Conservation (phyloP, 2,797 vertebrate species). For the Leucoraja ocellata region DNA sequence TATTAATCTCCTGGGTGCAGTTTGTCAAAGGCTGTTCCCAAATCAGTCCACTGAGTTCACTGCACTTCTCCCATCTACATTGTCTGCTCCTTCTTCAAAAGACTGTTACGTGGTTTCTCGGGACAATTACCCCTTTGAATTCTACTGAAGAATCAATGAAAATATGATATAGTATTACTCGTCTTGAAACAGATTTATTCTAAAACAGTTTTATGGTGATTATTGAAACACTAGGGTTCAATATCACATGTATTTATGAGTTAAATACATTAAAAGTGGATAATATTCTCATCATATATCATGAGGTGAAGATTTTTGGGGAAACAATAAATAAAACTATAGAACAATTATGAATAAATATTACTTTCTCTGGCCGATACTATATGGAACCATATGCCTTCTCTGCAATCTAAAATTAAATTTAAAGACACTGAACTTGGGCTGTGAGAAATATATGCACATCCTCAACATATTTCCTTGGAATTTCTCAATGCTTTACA, state of each 20-base stretch:
- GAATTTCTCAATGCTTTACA: neutral
- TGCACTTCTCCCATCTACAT: neutral
- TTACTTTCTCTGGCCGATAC: neutral
- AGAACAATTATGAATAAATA: neutral
- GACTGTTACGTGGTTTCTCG: conserved; percentile 1
- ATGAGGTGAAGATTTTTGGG: neutral
- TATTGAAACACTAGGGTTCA: neutral
- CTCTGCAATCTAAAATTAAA: too few relatives aligned
- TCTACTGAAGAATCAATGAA: neutral
- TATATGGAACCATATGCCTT: neutral
- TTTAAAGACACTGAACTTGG: neutral
- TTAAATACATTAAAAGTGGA: conserved; percentile 8
- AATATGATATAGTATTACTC: conserved; percentile 5
- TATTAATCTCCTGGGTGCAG: conserved; percentile 13
- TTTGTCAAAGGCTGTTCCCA: conserved; percentile 1
- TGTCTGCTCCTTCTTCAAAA: conserved; percentile 4
- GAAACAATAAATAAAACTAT: conserved; percentile 9
- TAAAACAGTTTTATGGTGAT: neutral
- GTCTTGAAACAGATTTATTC: neutral
- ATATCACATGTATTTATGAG: neutral
- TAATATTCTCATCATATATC: neutral
- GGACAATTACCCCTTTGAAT: neutral
- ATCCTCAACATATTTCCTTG: neutral
- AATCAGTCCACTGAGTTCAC: neutral
- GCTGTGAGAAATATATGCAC: neutral